Conservation (phyloP, 2,113 vertebrate genomes). For the cattle (Bos taurus) region ARS-UCD2.0 NC_037331.1:39290501-39291000, state of each 20-base stretch:
- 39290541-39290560: background rate
- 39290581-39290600: background rate
- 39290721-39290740: background rate
- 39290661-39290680: fast-evolving
- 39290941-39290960: background rate
- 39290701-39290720: background rate
- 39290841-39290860: background rate
- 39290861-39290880: background rate
- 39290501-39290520: background rate
- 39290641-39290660: background rate
- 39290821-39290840: background rate
- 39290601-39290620: background rate
- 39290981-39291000: background rate
- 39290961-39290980: background rate
- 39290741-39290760: background rate
- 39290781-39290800: background rate
- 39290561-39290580: background rate
- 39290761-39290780: background rate
- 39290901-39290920: background rate
- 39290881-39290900: background rate
- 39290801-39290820: background rate
- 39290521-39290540: background rate
- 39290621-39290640: background rate
- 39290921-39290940: background rate
- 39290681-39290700: background rate